Evolutionary conservation across 2,113 vertebrate species (phyloP), one percentile per base, ranked within the genome.

Genomic region (Aythya baeri): DNA sequence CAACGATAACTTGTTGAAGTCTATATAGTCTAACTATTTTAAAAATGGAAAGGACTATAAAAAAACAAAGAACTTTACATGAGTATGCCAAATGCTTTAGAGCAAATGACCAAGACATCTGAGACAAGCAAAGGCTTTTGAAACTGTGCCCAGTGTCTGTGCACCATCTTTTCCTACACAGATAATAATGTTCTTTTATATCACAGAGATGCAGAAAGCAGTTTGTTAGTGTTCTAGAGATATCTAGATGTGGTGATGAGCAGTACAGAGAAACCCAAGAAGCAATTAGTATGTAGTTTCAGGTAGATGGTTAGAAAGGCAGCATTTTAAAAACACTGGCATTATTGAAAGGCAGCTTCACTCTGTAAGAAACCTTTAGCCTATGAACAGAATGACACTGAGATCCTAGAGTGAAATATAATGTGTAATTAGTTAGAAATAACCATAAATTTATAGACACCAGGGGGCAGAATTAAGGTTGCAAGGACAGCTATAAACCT

Each of bases 391-490:
- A 86, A 27, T 31, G 61, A 68, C 57, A 41, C 49, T 36, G 22
- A 71, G 75, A 57, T 38, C 32, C 76, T 67, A 13, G n/a, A 59
- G 34, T 54, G 58, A 91, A 94, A 88, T 88, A 68, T 74, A 52
- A 36, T 3, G 6, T 79, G 55, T 79, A 67, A 6, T 90, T 88
- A 88, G 55, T 73, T 93, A 83, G 88, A 72, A 95, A 94, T 59
- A 66, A 44, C 44, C 65, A 9, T 94, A 72, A 50, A 50, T 86
- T 90, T 83, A 75, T 57, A 83, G 80, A 92, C 94, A 78, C 65
- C 75, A 90, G 93, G 93, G 90, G 90, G 95, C 93, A 95, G 95
- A 95, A 81, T 86, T 81, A 93, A 83, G 83, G 61, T 68, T 93
- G 61, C 49, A 74, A 71, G 91, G 73, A 80, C 68, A 94, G 38